Conservation (phyloP, 37 sponge, comb jelly and placozoan species). For the Aplysina aerophoba region DNA sequence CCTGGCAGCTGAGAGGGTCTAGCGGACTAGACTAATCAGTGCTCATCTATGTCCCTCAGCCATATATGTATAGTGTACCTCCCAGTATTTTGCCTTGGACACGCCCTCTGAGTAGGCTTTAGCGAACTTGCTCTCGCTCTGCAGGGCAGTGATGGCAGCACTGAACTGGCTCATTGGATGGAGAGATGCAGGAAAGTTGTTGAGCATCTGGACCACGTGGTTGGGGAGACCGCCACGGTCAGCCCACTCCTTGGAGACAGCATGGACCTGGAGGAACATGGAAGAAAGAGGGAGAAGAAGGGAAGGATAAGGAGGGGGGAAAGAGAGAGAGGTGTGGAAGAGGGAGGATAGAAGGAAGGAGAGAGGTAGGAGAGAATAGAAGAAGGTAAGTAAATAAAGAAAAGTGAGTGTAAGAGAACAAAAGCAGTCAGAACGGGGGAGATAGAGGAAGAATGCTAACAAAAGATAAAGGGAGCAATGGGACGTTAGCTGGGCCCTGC, state of each 20-base stretch:
- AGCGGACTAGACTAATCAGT: no score
- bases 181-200: slow-evolving; percentile 92
- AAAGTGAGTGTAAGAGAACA: background rate
- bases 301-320: no score
- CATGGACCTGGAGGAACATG: slow-evolving; percentile 77
- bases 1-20: no score
- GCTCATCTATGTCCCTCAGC: no score
- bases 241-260: slow-evolving; percentile 92
- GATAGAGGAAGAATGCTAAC: background rate
- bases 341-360: no score
- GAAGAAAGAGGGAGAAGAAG: no score
- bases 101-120: slow-evolving; percentile 94
- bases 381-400: background rate
- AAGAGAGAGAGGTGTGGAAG: no score
- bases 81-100: slow-evolving; percentile 95
- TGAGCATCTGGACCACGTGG: slow-evolving; percentile 96
- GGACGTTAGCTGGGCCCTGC: no score
- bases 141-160: slow-evolving; percentile 93
- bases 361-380: no score
- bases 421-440: background rate
- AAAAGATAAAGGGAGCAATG: no score
- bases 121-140: slow-evolving; percentile 96
- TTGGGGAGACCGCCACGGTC: slow-evolving; percentile 88
- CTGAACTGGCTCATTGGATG: slow-evolving; percentile 99
- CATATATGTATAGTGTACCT: slow-evolving; percentile 79